These are phyloP conservation scores for Acanthosoma haemorrhoidale DNA, from an alignment of 2,888 invertebrate species.

Conservation along the genomic window DNA sequence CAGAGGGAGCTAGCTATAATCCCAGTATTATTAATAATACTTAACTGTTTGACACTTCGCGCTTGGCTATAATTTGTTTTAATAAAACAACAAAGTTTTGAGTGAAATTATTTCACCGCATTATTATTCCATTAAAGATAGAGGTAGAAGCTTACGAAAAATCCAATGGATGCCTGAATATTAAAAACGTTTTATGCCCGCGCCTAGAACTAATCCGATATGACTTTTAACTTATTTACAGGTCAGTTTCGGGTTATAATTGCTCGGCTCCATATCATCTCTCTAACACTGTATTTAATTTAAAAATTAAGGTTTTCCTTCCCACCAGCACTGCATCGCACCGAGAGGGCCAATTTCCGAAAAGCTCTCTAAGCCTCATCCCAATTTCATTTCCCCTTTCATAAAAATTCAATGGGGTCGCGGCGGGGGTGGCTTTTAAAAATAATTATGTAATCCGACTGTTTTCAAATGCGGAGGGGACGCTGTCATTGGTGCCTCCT, in stretches of 20 bases:
- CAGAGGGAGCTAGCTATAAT: too few species aligned
- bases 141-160: too few species aligned
- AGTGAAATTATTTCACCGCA: too few species aligned
- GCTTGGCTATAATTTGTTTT: too few species aligned
- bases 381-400: slow-evolving; percentile 40
- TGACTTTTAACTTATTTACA: slow-evolving; percentile 1
- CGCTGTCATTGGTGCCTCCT: background rate
- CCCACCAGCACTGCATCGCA: background rate
- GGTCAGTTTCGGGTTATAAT: slow-evolving; percentile 5
- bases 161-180: background rate
- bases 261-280: background rate
- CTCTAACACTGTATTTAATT: slow-evolving; percentile 15
- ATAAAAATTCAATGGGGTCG: slow-evolving; percentile 39
- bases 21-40: too few species aligned
- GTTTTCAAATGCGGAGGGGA: slow-evolving; percentile 30
- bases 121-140: too few species aligned
- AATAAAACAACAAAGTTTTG: too few species aligned
- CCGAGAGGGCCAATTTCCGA: slow-evolving; percentile 20
- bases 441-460: slow-evolving; percentile 39
- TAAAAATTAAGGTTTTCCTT: slow-evolving; percentile 22
- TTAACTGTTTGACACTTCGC: too few species aligned
- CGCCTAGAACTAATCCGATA: background rate
- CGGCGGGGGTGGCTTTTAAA: slow-evolving; percentile 33
- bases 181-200: background rate
- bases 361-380: slow-evolving; percentile 30